These are phyloP conservation scores for Galeopsomyia nigrocyanea DNA, from an alignment of 2,888 invertebrate genomes.

Conservation along the genomic window DNA sequence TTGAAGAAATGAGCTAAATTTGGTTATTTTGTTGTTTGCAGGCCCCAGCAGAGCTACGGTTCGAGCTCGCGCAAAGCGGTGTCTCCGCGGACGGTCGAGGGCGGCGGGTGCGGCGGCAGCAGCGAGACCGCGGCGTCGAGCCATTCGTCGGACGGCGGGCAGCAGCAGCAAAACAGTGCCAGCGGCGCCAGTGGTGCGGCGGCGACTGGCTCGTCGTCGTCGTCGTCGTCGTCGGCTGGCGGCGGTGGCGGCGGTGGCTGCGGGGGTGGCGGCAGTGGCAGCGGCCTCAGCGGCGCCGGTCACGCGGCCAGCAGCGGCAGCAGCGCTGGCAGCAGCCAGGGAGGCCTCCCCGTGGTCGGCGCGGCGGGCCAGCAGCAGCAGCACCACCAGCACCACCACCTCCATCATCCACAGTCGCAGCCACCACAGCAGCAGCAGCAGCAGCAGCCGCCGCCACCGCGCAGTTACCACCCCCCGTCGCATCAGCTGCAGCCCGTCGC, in stretches of 20 bases:
- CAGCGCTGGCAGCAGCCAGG: constrained; percentile 31
- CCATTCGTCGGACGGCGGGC: too few relatives aligned
- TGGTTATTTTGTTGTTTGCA: constrained; percentile 51
- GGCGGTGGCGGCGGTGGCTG: constrained; percentile 46
- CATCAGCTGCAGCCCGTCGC: constrained; percentile 13
- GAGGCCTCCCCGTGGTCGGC: too few relatives aligned
- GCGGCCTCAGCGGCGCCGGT: constrained; percentile 52
- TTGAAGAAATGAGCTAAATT: too few relatives aligned
- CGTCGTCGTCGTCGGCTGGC: constrained; percentile 18
- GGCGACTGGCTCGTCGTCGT: constrained; percentile 27
- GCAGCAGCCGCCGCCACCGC: not conserved
- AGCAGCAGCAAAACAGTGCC: constrained; percentile 31
- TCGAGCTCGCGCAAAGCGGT: constrained; percentile 61
- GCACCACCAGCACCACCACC: constrained; percentile 11
- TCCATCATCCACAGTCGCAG: not conserved
- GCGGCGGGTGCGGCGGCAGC: constrained; percentile 48
- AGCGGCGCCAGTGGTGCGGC: constrained; percentile 47
- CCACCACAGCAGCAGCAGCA: constrained; percentile 24
- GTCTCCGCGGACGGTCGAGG: constrained; percentile 64
- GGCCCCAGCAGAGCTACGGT: constrained; percentile 64
- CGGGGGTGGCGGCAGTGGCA: constrained; percentile 4
- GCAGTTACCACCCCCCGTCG: not conserved
- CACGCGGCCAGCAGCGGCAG: constrained; percentile 41
- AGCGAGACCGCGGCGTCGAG: not conserved
- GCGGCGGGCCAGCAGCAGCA: not conserved